These are phyloP conservation scores for Cladorhizidae sp. DNA, from an alignment of 37 sponge, comb jelly and placozoan species.

Conservation along the genomic window DNA sequence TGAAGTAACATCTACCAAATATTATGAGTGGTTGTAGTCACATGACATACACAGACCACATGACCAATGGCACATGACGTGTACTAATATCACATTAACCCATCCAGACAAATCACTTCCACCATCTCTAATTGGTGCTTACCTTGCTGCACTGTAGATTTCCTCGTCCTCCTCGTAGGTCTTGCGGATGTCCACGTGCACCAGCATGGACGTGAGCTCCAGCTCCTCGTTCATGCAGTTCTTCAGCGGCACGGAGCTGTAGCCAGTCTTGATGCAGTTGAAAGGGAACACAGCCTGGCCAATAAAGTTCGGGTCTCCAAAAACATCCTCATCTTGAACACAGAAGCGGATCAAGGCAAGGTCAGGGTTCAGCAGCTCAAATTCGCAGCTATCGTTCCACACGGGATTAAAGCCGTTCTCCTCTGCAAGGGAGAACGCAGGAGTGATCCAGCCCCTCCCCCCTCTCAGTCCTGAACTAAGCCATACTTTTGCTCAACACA, in stretches of 20 bases:
- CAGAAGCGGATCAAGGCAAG: slow-evolving; percentile 89
- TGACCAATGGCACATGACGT: too few species aligned
- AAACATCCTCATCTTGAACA: slow-evolving; percentile 92
- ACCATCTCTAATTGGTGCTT: background rate
- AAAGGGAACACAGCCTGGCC: slow-evolving; percentile 93
- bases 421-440: slow-evolving; percentile 45
- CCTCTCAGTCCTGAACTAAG: too few species aligned
- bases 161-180: slow-evolving; percentile 61
- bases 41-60: too few species aligned
- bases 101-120: too few species aligned
- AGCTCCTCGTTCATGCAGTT: slow-evolving; percentile 88
- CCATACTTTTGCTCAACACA: too few species aligned
- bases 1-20: too few species aligned
- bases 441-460: too few species aligned
- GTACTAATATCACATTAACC: too few species aligned
- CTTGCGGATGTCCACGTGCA: slow-evolving; percentile 73
- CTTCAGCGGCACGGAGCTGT: slow-evolving; percentile 88
- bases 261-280: slow-evolving; percentile 77
- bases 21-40: too few species aligned
- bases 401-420: slow-evolving; percentile 94
- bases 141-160: slow-evolving; percentile 45
- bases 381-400: slow-evolving; percentile 88
- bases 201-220: slow-evolving; percentile 84
- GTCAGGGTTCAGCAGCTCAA: slow-evolving; percentile 86
- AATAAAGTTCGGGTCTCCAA: slow-evolving; percentile 95